phyloP scores from a whole-genome alignment of 2,113 vertebrate genomes.

The Odocoileus virginianus region DNA sequence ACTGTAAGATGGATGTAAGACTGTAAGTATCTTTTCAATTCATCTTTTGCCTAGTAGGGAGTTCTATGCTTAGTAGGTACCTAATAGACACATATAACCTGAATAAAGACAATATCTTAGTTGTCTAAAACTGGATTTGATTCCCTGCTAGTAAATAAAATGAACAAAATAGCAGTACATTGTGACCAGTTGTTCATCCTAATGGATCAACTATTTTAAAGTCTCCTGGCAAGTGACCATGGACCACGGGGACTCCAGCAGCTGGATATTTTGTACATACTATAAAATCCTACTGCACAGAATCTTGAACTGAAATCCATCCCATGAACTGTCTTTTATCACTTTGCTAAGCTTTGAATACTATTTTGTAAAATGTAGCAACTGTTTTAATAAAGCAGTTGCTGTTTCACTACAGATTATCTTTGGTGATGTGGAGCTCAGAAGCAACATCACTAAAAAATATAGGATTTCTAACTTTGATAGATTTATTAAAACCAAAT shows the following conservation, averaged over 20 bases:
- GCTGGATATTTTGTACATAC: neutral
- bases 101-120: neutral
- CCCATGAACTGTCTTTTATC: neutral
- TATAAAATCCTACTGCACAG: neutral
- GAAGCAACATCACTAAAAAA: neutral
- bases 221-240: neutral
- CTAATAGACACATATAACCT: neutral
- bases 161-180: neutral
- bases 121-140: neutral
- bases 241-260: neutral
- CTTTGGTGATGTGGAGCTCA: neutral
- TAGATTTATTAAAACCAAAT: neutral
- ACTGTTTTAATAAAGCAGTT: neutral
- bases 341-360: neutral
- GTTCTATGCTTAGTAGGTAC: neutral
- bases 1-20: neutral
- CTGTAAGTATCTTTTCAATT: neutral
- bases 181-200: neutral
- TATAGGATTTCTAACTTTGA: neutral
- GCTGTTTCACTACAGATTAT: neutral
- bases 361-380: neutral
- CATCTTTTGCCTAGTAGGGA: neutral
- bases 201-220: neutral
- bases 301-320: neutral
- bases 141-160: neutral